These are phyloP conservation scores for Channa striata DNA, from an alignment of 2,797 vertebrate species.

Conservation along the genomic window DNA sequence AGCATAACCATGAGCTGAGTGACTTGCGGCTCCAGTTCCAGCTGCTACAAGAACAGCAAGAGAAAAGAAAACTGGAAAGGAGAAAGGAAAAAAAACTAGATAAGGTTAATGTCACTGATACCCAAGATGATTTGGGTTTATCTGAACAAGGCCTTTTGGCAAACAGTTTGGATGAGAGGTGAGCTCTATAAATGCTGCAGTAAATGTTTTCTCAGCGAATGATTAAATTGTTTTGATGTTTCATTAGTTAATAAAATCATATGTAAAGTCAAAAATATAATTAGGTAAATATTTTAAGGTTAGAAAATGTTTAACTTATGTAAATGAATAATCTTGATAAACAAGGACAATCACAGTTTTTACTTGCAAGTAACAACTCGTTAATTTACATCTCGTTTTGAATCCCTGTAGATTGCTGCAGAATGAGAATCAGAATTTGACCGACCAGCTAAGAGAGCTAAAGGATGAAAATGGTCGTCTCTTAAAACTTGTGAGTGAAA, in stretches of 20 bases:
- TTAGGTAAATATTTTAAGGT: neutral
- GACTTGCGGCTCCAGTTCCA: slow-evolving; percentile 89
- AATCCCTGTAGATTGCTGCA: slow-evolving; percentile 78
- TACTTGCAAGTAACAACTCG: neutral
- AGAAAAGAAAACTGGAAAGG: slow-evolving; percentile 79
- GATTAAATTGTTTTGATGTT: neutral
- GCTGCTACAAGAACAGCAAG: slow-evolving; percentile 90
- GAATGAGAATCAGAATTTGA: slow-evolving; percentile 80
- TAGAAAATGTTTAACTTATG: neutral
- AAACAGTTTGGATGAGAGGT: slow-evolving; percentile 70
- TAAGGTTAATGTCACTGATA: neutral
- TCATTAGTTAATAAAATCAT: neutral
- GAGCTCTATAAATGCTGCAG: slow-evolving; percentile 15
- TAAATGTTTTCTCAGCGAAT: neutral
- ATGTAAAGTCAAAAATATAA: neutral
- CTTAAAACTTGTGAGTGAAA: slow-evolving; percentile 90
- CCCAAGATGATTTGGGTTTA: slow-evolving; percentile 73
- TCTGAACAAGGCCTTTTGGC: slow-evolving; percentile 53
- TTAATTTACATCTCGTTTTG: neutral
- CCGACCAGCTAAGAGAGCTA: slow-evolving; percentile 85
- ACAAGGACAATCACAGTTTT: neutral
- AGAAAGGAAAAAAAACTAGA: slow-evolving; percentile 74
- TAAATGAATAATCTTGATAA: neutral
- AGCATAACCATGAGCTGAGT: slow-evolving; percentile 66
- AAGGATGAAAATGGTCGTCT: slow-evolving; percentile 91